A percentile compares a stretch with the other conserved stretches of the same genome.
These are phyloP conservation scores for Edolisoma coerulescens DNA, from an alignment of 2,113 vertebrate species.

Conservation along the genomic window DNA sequence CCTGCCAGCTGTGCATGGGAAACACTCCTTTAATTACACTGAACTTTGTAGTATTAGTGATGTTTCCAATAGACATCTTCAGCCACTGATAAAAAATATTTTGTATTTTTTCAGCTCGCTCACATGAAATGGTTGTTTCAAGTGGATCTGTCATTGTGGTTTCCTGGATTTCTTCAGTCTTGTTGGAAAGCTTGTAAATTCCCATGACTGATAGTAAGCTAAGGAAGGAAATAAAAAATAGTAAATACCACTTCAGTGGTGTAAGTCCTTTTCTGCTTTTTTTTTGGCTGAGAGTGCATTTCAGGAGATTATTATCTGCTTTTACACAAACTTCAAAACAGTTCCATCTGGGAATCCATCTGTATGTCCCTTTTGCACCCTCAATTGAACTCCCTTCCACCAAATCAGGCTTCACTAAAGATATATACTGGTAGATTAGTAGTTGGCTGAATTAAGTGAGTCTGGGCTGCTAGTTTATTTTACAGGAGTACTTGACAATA, in stretches of 20 bases:
- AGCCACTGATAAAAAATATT: background rate
- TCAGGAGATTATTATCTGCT: constrained; percentile 49
- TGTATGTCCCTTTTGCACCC: constrained; percentile 10
- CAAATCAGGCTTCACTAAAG: background rate
- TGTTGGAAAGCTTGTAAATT: constrained; percentile 64
- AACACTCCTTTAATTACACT: background rate
- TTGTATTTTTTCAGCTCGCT: constrained; percentile 9
- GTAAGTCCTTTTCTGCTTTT: constrained; percentile 38
- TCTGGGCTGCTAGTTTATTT: constrained; percentile 12
- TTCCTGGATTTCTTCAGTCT: constrained; percentile 61
- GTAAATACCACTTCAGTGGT: constrained; percentile 53
- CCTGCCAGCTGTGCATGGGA: background rate
- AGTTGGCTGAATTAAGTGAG: background rate
- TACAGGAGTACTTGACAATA: background rate
- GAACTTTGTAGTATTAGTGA: background rate
- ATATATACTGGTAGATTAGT: background rate
- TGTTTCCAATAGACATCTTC: background rate
- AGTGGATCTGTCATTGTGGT: constrained; percentile 45
- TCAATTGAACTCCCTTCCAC: background rate
- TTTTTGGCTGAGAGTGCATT: constrained; percentile 38
- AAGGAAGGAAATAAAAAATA: constrained; percentile 51
- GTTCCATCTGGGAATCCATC: constrained; percentile 40
- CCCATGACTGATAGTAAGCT: constrained; percentile 42
- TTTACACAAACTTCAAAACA: constrained; percentile 58
- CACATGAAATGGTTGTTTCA: constrained; percentile 36